Conservation (phyloP, 1,140 invertebrate species). For the Riptortus pedestris region DNA sequence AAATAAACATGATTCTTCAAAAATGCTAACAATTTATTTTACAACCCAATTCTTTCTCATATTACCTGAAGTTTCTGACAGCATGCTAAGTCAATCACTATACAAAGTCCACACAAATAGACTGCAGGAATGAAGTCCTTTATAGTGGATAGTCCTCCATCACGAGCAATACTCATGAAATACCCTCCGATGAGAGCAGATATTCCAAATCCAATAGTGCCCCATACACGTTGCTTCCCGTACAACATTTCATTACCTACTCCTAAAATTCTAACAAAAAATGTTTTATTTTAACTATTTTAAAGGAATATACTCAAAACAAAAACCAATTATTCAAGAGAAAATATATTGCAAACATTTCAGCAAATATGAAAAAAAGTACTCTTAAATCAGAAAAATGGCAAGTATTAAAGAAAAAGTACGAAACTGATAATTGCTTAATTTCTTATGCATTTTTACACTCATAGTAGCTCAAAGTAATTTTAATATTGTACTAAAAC, state of each 20-base stretch:
- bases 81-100: constrained; percentile 38
- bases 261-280: constrained; percentile 36
- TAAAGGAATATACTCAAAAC: neutral
- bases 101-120: constrained; percentile 49
- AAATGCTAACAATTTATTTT: too few species aligned
- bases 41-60: too few species aligned
- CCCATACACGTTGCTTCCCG: constrained; percentile 66
- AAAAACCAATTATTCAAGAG: neutral
- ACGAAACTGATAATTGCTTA: too few species aligned
- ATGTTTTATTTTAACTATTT: neutral
- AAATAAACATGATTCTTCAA: too few species aligned
- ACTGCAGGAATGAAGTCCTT: constrained; percentile 61
- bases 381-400: neutral
- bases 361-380: neutral
- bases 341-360: neutral
- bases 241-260: constrained; percentile 52
- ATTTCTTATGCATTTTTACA: too few species aligned
- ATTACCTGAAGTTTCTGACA: constrained; percentile 50
- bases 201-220: constrained; percentile 61
- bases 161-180: constrained; percentile 43
- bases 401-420: neutral
- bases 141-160: constrained; percentile 40
- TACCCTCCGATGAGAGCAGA: constrained; percentile 56
- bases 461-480: too few species aligned
- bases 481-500: too few species aligned